Percentiles rank a stretch among this genome's conserved stretches.
Evolutionary conservation across 53 echinoderm and acorn worm species (phyloP).

Genomic region (Paracentrotus lividus): DNA sequence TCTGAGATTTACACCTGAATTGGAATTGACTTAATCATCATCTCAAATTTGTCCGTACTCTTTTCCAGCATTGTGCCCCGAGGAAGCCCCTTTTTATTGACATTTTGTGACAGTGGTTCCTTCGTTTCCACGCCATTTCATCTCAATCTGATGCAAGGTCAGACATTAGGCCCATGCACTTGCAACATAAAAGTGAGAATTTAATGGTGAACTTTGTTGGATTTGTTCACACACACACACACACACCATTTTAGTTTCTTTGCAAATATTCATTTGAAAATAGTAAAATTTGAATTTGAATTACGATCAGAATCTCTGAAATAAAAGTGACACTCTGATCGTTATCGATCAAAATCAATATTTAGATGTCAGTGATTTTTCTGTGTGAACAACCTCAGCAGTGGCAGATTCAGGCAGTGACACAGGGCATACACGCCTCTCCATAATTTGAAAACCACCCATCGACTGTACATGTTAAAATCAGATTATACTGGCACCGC

Average conservation of each 20-base stretch:
- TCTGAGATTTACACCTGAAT: neutral
- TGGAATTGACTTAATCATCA: constrained; percentile 4
- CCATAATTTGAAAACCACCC: too few relatives aligned
- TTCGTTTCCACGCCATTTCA: constrained; percentile 15
- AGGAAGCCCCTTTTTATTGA: neutral
- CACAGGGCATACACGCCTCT: too few relatives aligned
- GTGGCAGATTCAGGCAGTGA: too few relatives aligned
- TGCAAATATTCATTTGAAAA: too few relatives aligned
- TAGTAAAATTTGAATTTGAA: too few relatives aligned
- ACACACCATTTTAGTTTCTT: too few relatives aligned
- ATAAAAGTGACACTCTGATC: neutral
- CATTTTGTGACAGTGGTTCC: constrained; percentile 21
- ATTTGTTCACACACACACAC: too few relatives aligned
- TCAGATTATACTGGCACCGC: too few relatives aligned
- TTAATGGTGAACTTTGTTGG: too few relatives aligned
- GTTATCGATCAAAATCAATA: neutral
- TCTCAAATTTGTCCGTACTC: neutral
- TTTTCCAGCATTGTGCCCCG: neutral
- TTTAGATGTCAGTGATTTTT: neutral
- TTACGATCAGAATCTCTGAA: neutral
- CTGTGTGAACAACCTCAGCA: neutral
- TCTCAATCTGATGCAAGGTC: neutral
- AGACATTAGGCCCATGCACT: neutral
- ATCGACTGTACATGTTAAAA: too few relatives aligned
- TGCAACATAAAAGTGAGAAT: neutral